A percentile compares a stretch with the other conserved stretches of the same genome.
These are phyloP conservation scores for Gymnocypris eckloni DNA, from an alignment of 2,797 vertebrate species.

Conservation along the genomic window DNA sequence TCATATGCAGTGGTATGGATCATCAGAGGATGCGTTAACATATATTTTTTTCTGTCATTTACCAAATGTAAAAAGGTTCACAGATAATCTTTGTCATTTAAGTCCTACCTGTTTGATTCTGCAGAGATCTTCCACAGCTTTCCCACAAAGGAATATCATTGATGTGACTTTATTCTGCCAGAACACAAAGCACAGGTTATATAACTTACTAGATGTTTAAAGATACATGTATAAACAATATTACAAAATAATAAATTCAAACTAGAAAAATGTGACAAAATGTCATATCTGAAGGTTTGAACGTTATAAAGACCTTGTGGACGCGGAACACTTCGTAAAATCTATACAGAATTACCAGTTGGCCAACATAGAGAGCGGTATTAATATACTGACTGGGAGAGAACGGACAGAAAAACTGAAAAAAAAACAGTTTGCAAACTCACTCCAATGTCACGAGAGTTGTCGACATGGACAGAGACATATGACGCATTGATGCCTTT, in stretches of 20 bases:
- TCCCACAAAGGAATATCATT: conserved; percentile 97
- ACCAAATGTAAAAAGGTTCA: background rate
- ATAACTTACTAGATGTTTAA: background rate
- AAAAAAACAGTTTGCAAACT: conserved; percentile 56
- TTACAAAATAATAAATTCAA: background rate
- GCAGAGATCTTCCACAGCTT: conserved; percentile 96
- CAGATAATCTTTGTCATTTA: conserved; percentile 7
- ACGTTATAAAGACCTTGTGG: background rate
- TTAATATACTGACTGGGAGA: background rate
- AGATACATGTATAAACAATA: background rate
- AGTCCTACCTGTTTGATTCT: conserved; percentile 94
- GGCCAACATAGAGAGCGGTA: background rate
- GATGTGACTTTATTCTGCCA: conserved; percentile 98
- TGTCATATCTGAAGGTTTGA: background rate
- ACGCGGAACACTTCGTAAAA: background rate
- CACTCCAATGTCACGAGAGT: conserved; percentile 98
- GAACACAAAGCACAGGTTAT: conserved; percentile 19
- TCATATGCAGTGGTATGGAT: background rate
- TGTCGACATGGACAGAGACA: conserved; percentile 96
- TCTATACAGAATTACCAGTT: background rate
- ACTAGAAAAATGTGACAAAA: background rate
- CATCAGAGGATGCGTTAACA: too few relatives aligned
- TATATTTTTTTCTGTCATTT: background rate
- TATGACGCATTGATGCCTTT: conserved; percentile 95
- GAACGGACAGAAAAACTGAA: background rate